These are phyloP conservation scores for Oikopleura albicans DNA, from an alignment of 23 tunicate species.

Conservation along the genomic window DNA sequence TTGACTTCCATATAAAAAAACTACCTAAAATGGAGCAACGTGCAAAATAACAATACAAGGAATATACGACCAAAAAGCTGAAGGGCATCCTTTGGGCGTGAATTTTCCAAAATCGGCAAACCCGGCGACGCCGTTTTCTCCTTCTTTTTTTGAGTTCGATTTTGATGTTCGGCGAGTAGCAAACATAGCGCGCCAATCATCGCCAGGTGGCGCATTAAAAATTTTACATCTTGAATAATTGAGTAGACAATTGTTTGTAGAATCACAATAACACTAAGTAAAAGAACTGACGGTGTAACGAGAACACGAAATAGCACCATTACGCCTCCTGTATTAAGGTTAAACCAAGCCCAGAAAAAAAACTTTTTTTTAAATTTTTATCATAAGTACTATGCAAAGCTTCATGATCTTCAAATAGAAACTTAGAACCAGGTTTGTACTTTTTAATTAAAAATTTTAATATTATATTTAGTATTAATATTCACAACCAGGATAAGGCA, in stretches of 20 bases:
- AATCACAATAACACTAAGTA: neutral
- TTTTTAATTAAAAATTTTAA: too few species aligned
- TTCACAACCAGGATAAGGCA: too few species aligned
- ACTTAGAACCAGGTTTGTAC: too few species aligned
- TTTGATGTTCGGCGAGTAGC: slow-evolving; percentile 9
- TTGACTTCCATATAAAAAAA: too few species aligned
- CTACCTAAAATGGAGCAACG: neutral
- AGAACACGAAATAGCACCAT: neutral
- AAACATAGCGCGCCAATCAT: slow-evolving; percentile 13
- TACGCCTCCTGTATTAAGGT: neutral
- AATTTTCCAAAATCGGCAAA: neutral
- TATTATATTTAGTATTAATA: too few species aligned
- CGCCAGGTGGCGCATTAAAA: slow-evolving; percentile 9
- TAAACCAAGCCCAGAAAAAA: too few species aligned
- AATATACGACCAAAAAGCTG: slow-evolving; percentile 13
- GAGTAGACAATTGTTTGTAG: slow-evolving; percentile 14
- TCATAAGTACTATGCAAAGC: too few species aligned
- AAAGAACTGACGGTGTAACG: neutral
- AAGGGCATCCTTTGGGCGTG: neutral
- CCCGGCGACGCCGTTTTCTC: neutral
- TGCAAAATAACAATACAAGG: neutral
- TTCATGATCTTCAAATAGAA: too few species aligned
- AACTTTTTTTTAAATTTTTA: too few species aligned
- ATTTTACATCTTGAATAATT: slow-evolving; percentile 4
- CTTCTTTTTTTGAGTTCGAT: neutral